phyloP scores from a whole-genome alignment of 2,888 invertebrate species.

The Leptinotarsa haldemani region DNA sequence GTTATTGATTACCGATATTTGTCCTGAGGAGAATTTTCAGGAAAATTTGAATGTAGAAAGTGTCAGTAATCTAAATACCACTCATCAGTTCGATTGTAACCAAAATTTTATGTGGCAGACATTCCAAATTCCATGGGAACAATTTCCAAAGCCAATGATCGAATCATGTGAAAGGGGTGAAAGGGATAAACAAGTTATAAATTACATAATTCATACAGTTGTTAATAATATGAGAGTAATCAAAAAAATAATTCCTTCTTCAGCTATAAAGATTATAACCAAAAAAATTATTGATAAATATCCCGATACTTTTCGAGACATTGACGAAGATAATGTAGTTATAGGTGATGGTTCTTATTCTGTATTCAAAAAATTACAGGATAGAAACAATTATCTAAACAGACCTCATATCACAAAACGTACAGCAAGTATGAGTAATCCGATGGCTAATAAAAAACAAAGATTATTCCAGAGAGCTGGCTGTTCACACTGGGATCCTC shows the following conservation, averaged over 20 bases:
- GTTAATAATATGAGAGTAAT: conserved; percentile 45
- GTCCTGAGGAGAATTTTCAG: background rate
- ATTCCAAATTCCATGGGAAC: conserved; percentile 41
- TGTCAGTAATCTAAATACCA: background rate
- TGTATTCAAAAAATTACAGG: conserved; percentile 42
- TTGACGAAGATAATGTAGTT: conserved; percentile 47
- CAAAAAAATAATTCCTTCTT: conserved; percentile 40
- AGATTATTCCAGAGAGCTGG: too few species aligned
- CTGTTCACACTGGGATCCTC: too few species aligned
- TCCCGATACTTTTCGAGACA: conserved; percentile 47
- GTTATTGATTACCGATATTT: background rate
- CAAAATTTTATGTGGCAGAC: conserved; percentile 32
- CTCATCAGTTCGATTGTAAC: conserved; percentile 16
- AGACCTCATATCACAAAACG: conserved; percentile 38
- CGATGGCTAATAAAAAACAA: too few species aligned
- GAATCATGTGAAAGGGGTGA: background rate
- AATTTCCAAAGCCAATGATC: conserved; percentile 30
- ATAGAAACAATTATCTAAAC: conserved; percentile 49
- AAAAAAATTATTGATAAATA: conserved; percentile 46
- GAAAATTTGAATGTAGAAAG: background rate
- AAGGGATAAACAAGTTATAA: background rate
- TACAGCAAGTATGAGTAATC: too few species aligned
- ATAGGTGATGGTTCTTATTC: conserved; percentile 49
- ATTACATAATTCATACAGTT: conserved; percentile 41
- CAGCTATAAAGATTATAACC: conserved; percentile 45